Percentiles rank a stretch among this genome's conserved stretches.
These are phyloP conservation scores for Cervus canadensis DNA, from an alignment of 2,113 vertebrate genomes.

Conservation along the genomic window DNA sequence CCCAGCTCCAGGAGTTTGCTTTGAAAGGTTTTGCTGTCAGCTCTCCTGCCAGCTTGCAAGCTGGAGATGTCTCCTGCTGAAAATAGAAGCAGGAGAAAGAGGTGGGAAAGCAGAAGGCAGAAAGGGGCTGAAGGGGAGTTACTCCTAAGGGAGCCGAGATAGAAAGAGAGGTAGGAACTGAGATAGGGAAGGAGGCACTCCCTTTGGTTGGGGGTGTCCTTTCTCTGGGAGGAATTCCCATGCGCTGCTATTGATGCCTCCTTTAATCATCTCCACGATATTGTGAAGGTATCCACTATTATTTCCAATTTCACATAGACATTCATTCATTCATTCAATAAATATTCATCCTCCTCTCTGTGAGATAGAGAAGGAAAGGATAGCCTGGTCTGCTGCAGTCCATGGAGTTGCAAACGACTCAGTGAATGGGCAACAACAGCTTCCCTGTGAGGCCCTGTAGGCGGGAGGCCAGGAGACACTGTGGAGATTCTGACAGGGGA, in stretches of 20 bases:
- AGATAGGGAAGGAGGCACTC: background rate
- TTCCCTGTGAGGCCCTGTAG: background rate
- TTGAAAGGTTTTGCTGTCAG: conserved; percentile 14
- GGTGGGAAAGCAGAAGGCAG: background rate
- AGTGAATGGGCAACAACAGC: background rate
- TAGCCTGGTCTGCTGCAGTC: background rate
- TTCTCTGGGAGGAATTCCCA: background rate
- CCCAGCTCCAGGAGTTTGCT: background rate
- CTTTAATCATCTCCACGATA: too few relatives aligned
- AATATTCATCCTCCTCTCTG: background rate
- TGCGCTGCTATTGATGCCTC: background rate
- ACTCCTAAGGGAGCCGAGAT: background rate
- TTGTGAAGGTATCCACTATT: background rate
- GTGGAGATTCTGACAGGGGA: background rate
- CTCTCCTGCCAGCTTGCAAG: background rate
- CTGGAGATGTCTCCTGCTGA: background rate
- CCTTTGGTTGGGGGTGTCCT: background rate
- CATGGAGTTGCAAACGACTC: background rate
- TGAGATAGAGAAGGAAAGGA: background rate
- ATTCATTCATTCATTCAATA: background rate
- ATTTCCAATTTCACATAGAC: background rate
- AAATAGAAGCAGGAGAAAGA: background rate
- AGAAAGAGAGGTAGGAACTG: background rate
- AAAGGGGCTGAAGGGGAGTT: background rate
- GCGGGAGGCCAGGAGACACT: background rate